Evolutionary conservation across 37 sponge, comb jelly and placozoan genomes (phyloP).

Genomic region (Lycopodina hypogea): DNA sequence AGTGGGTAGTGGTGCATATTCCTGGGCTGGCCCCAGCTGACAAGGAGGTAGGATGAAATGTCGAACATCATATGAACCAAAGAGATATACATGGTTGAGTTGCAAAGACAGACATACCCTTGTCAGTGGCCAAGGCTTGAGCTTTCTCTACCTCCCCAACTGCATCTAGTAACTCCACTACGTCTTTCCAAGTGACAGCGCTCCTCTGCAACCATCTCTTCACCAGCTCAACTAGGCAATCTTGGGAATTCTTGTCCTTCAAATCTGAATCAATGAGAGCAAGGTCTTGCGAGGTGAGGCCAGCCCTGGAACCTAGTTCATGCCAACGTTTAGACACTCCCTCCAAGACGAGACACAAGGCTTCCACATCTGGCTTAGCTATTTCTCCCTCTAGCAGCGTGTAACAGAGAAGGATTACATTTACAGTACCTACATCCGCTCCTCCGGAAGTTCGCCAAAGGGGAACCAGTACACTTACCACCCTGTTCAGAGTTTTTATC

Average conservation of each 20-base stretch:
- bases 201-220: neutral
- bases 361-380: neutral
- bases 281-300: neutral
- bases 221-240: neutral
- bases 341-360: neutral
- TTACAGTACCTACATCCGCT: neutral
- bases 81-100: no score
- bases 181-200: neutral
- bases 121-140: neutral
- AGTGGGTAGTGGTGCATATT: no score
- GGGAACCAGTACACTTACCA: neutral
- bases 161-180: neutral
- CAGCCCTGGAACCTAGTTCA: constrained; percentile 18
- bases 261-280: constrained; percentile 9
- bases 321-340: constrained; percentile 20
- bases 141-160: constrained; percentile 14
- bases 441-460: neutral
- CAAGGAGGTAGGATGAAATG: no score
- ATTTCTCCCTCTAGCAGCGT: neutral
- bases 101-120: constrained; percentile 2
- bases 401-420: neutral
- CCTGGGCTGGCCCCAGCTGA: no score
- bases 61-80: no score
- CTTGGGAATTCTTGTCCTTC: neutral
- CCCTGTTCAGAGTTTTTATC: no score